phyloP scores from a whole-genome alignment of 2,888 invertebrate genomes.

The Netelia melanura region DNA sequence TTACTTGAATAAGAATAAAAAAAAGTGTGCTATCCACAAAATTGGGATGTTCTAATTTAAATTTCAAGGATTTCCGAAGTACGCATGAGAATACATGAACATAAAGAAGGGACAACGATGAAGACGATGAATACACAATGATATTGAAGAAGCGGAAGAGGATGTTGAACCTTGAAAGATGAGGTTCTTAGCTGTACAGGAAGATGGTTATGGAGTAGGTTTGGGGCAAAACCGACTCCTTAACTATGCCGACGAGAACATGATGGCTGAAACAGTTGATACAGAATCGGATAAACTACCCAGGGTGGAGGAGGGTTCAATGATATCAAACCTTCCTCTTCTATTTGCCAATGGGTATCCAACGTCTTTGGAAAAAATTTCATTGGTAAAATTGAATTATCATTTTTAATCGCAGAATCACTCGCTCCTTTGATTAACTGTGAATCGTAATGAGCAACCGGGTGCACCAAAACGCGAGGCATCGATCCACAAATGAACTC shows the following conservation, averaged over 20 bases:
- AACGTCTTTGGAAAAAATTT: conserved; percentile 88
- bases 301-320: conserved; percentile 82
- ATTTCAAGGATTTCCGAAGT: conserved; percentile 21
- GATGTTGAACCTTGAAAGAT: conserved; percentile 76
- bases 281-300: conserved; percentile 74
- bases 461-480: no score
- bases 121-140: conserved; percentile 39
- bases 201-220: conserved; percentile 79
- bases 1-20: conserved; percentile 4
- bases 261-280: conserved; percentile 79
- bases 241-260: conserved; percentile 76
- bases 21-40: neutral
- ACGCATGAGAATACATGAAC: conserved; percentile 29
- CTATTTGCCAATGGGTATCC: conserved; percentile 91
- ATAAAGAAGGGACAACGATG: neutral
- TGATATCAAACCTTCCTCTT: conserved; percentile 91
- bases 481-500: neutral
- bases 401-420: neutral
- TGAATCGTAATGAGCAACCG: no score
- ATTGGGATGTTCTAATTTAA: conserved; percentile 8
- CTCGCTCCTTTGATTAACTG: no score
- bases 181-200: conserved; percentile 81
- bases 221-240: conserved; percentile 78
- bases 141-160: conserved; percentile 50
- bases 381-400: conserved; percentile 81